phyloP scores from a whole-genome alignment of 2,888 invertebrate species.

The Agrotis puta region DNA sequence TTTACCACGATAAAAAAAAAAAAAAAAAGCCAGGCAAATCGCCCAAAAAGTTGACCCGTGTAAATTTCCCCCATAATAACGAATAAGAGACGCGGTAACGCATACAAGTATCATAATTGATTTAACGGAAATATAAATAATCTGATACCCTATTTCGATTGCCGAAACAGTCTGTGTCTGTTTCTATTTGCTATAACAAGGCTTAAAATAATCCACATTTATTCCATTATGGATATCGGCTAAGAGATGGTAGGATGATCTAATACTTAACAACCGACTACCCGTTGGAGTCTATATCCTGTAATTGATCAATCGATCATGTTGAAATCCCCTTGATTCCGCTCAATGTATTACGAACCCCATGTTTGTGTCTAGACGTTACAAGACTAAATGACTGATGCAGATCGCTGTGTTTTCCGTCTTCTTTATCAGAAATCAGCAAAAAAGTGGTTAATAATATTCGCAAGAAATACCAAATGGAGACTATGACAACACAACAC shows the following conservation, averaged over 20 bases:
- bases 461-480: not conserved
- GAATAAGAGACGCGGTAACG: not conserved
- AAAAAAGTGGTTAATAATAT: not conserved
- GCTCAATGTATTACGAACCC: not conserved
- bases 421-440: not conserved
- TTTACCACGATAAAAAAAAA: too few relatives aligned
- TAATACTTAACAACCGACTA: slow-evolving; percentile 2
- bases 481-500: slow-evolving; percentile 6
- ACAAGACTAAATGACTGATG: not conserved
- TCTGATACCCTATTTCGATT: not conserved
- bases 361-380: not conserved
- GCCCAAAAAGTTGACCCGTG: too few relatives aligned
- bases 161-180: too few relatives aligned
- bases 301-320: slow-evolving; percentile 2
- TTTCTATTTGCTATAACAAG: too few relatives aligned
- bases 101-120: not conserved
- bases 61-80: not conserved
- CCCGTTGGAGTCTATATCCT: not conserved
- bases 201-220: not conserved
- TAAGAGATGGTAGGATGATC: not conserved
- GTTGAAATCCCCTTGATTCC: not conserved
- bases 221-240: not conserved
- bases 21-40: too few relatives aligned
- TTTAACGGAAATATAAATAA: not conserved
- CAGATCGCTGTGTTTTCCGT: not conserved